Conservation (phyloP, 2,888 invertebrate species). For the Epsilonema sp. region DNA sequence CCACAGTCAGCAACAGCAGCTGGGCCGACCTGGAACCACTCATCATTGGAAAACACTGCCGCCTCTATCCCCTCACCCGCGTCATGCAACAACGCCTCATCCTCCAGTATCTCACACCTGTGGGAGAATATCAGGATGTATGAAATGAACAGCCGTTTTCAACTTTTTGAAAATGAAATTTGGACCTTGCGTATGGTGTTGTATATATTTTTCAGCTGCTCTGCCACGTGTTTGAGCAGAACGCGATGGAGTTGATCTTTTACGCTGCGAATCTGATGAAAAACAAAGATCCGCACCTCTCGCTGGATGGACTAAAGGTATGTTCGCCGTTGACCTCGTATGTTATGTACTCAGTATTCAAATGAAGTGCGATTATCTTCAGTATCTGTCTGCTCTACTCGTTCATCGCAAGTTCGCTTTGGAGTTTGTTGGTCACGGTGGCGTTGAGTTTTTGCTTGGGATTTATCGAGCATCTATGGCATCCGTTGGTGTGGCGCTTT, state of each 20-base stretch:
- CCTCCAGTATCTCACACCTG: slow-evolving; percentile 74
- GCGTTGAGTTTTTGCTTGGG: slow-evolving; percentile 60
- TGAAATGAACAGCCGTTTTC: too few species aligned
- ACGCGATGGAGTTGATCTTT: slow-evolving; percentile 69
- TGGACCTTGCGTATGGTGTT: too few species aligned
- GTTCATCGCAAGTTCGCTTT: slow-evolving; percentile 96
- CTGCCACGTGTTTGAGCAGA: slow-evolving; percentile 64
- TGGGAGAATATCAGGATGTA: slow-evolving; percentile 78
- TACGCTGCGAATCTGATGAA: slow-evolving; percentile 70
- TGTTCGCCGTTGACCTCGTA: slow-evolving; percentile 3
- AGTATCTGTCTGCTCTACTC: slow-evolving; percentile 74
- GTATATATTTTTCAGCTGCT: slow-evolving; percentile 45
- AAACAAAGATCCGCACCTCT: slow-evolving; percentile 68
- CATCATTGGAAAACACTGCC: slow-evolving; percentile 67
- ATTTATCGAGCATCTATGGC: slow-evolving; percentile 82
- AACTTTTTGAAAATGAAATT: too few species aligned
- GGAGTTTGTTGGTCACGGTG: slow-evolving; percentile 73
- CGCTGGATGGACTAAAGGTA: slow-evolving; percentile 70
- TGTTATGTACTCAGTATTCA: too few species aligned
- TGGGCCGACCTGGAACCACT: slow-evolving; percentile 76
- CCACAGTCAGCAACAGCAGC: slow-evolving; percentile 49
- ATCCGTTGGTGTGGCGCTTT: slow-evolving; percentile 84
- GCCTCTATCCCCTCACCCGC: slow-evolving; percentile 66
- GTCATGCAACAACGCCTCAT: slow-evolving; percentile 80
- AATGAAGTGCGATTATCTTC: slow-evolving; percentile 9